Conservation (phyloP, 2,888 invertebrate genomes). For the Diarsia dahlii region DNA sequence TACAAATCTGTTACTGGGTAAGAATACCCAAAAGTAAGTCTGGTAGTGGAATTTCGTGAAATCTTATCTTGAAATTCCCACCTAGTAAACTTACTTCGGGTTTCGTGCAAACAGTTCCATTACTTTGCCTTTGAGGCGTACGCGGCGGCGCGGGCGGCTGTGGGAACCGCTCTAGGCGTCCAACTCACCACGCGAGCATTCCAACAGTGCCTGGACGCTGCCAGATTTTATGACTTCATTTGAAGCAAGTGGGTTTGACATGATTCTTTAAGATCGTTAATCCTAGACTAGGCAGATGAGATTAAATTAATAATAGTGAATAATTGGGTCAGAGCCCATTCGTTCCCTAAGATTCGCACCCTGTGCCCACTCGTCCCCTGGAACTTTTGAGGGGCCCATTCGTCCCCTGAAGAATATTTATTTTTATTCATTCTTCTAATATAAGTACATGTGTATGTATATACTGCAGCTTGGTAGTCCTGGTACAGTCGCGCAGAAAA, state of each 20-base stretch:
- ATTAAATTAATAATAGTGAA: too few relatives aligned
- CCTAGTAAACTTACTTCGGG: not conserved
- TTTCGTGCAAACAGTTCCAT: constrained; percentile 19
- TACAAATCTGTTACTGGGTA: not conserved
- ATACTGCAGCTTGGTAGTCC: too few relatives aligned
- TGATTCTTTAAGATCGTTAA: not conserved
- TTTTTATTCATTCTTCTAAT: too few relatives aligned
- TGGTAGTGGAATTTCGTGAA: not conserved
- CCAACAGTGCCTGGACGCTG: constrained; percentile 9
- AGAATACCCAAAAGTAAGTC: not conserved
- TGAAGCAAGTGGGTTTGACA: constrained; percentile 7
- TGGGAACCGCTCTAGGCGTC: constrained; percentile 47
- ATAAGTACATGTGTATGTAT: too few relatives aligned
- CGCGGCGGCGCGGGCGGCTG: constrained; percentile 1
- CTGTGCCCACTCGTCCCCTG: too few relatives aligned
- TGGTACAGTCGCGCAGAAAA: too few relatives aligned
- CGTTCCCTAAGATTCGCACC: too few relatives aligned
- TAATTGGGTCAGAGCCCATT: too few relatives aligned
- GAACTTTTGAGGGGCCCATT: too few relatives aligned
- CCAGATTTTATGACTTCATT: constrained; percentile 35
- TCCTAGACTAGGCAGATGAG: too few relatives aligned
- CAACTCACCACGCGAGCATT: constrained; percentile 44
- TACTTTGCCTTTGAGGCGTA: constrained; percentile 34
- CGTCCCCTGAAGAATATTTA: too few relatives aligned
- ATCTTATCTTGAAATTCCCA: constrained; percentile 7